Conservation (phyloP, 1,140 invertebrate genomes). For the honey bee (Apis mellifera) region DNA sequence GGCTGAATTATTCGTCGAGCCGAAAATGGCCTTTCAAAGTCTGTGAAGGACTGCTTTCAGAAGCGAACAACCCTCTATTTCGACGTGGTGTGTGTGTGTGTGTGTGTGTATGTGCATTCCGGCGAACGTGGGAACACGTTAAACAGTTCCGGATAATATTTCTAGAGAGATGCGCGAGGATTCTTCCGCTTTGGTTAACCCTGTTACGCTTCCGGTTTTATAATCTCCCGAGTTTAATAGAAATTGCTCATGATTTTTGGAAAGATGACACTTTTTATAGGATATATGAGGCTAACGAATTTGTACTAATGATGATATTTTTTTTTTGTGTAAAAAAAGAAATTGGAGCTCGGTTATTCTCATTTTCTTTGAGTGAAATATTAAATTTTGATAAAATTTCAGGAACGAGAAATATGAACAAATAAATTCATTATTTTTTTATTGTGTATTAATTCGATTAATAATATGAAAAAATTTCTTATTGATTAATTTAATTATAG, state of each 20-base stretch:
- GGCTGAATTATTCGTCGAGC: conserved; percentile 50
- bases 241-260: background rate
- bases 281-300: no score
- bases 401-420: background rate
- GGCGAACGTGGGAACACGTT: background rate
- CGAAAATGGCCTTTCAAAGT: conserved; percentile 48
- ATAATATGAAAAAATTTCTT: no score
- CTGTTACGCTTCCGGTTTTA: background rate
- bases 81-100: background rate
- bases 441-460: no score
- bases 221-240: background rate
- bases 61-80: background rate
- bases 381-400: background rate
- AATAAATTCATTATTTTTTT: no score
- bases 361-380: background rate
- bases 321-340: no score
- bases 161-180: background rate
- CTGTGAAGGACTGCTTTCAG: conserved; percentile 16
- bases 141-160: background rate
- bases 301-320: no score
- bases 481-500: no score
- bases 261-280: no score
- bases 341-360: background rate
- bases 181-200: background rate
- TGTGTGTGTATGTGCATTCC: no score